These are phyloP conservation scores for Passer domesticus DNA, from an alignment of 2,113 vertebrate species.

Conservation along the genomic window DNA sequence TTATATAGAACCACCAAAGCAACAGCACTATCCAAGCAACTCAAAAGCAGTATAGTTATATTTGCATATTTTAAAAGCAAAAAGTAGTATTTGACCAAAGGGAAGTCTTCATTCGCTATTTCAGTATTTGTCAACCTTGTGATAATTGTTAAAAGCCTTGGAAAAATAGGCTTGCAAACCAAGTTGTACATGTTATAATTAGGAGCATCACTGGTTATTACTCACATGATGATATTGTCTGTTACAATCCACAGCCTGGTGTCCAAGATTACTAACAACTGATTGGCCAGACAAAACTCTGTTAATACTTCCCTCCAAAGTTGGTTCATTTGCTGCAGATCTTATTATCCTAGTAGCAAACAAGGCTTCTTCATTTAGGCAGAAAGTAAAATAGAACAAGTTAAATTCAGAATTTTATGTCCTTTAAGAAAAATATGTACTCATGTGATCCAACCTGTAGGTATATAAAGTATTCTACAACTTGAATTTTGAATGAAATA, in stretches of 20 bases:
- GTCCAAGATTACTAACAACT: conserved; percentile 61
- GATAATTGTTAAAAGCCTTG: neutral
- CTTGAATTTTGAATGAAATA: neutral
- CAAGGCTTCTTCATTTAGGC: conserved; percentile 66
- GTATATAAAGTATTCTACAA: neutral
- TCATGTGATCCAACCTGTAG: neutral
- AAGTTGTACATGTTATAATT: neutral
- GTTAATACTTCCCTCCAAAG: neutral
- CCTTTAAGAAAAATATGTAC: neutral
- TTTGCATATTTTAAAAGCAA: neutral
- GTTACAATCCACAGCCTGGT: conserved; percentile 56
- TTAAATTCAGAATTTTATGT: neutral
- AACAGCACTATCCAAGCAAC: neutral
- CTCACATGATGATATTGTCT: conserved; percentile 57
- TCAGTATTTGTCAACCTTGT: neutral
- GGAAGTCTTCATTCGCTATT: neutral
- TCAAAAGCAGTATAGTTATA: neutral
- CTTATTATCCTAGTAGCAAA: conserved; percentile 71
- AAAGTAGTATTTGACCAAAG: neutral
- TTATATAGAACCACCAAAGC: neutral
- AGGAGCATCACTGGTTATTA: neutral
- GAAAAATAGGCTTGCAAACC: neutral
- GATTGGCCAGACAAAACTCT: conserved; percentile 62
- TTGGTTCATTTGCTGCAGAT: conserved; percentile 47
- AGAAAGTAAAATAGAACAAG: conserved; percentile 33